Conservation (phyloP, 2,797 vertebrate species). For the Enteromius thamalakanensis region DNA sequence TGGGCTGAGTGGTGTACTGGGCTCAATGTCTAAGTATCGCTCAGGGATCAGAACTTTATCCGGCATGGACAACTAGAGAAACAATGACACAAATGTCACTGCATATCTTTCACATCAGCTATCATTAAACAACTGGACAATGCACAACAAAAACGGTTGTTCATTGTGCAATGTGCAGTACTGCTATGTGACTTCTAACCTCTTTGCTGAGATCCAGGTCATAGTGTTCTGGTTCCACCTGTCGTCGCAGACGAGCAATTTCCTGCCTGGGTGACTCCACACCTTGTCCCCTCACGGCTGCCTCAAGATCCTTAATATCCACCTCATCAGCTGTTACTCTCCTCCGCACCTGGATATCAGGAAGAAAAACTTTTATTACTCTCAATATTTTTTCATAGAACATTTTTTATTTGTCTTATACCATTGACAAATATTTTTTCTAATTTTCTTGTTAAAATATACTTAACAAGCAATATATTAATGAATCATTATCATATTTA, state of each 20-base stretch:
- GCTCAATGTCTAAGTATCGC: constrained; percentile 86
- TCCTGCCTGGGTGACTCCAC: constrained; percentile 91
- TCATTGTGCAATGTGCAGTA: not conserved
- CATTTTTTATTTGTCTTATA: not conserved
- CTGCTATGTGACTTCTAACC: constrained; percentile 69
- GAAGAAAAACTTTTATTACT: not conserved
- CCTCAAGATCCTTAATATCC: constrained; percentile 93
- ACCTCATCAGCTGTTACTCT: constrained; percentile 92
- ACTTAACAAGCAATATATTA: not conserved
- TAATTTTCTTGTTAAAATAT: not conserved
- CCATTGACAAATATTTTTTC: not conserved
- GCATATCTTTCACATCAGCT: not conserved
- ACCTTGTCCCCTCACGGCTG: constrained; percentile 84
- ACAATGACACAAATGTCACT: not conserved
- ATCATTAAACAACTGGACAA: not conserved
- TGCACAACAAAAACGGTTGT: constrained; percentile 2
- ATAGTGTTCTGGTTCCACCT: constrained; percentile 84
- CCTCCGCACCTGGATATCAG: constrained; percentile 80
- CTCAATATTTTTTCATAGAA: not conserved
- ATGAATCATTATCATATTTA: not conserved
- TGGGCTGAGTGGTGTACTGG: constrained; percentile 83
- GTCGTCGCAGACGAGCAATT: constrained; percentile 88
- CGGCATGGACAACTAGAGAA: constrained; percentile 81
- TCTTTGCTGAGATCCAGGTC: constrained; percentile 84
- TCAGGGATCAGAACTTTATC: constrained; percentile 91